Evolutionary conservation across 37 sponge, comb jelly and placozoan species (phyloP), one percentile per base, ranked within the genome.

Genomic region (Halisarca cf. caerulea): DNA sequence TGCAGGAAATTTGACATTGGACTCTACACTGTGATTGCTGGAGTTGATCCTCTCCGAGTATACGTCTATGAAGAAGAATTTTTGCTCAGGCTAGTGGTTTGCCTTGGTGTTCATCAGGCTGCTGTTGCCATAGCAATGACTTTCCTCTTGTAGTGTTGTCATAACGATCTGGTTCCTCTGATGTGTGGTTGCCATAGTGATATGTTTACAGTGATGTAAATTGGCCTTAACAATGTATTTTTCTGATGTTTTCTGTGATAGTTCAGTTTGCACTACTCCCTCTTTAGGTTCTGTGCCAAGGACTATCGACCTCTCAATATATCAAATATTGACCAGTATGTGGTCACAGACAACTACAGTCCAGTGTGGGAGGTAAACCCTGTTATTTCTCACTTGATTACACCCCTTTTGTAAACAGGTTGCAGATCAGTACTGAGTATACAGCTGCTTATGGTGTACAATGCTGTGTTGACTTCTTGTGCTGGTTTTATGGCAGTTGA

Each of bases 1-100:
- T 85, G 23, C 53, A 93, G 94, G 73, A 90, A 90, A 68, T 93
- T 93, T 80, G 94, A 93, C 33, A 93, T 93, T 58, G 94, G 94
- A 32, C 39, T 93, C 28, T 93, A 93, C 82, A 58, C 78, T 17
- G 85, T 77, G 23, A 90, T 93, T 28, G 80, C 94, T 11, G 91
- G 90, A 0, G 78, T 90, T 2, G 81, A 87, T 15, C 94, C 94
- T 2, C 85, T 93, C n/a, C 35, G 94, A 68, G 94, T 90, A 20
- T 93, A 90, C 43, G 36, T 60, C 40, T 93, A 90, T 61, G 59
- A 84, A 15, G 94, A 90, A 61, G 94, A 93, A 58, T 32, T 87
- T 20, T 79, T 93, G 9, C 58, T 90, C 23, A 79, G 94, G 90
- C 89, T 24, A 25, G 82, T 20, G 33, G 44, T 2, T 1, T 33